Percentiles rank a stretch among this genome's conserved stretches.
phyloP scores from a whole-genome alignment of 2,888 invertebrate genomes.

The Clanis bilineata region DNA sequence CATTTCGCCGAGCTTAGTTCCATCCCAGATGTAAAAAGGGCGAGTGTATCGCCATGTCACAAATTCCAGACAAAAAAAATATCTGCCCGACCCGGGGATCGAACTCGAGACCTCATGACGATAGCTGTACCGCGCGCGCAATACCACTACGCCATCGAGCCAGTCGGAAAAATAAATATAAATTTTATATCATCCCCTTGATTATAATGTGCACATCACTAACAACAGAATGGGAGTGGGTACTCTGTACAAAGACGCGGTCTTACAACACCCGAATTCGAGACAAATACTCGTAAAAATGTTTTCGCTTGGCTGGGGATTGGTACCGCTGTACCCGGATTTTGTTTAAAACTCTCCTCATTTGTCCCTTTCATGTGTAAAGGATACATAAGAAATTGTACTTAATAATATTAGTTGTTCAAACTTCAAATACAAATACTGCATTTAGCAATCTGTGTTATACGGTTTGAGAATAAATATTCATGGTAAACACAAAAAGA shows the following conservation, averaged over 20 bases:
- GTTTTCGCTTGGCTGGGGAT: neutral
- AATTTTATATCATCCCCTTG: neutral
- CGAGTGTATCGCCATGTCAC: too few species aligned
- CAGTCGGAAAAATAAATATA: neutral
- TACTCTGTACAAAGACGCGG: constrained; percentile 6
- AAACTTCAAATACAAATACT: too few species aligned
- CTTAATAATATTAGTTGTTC: neutral
- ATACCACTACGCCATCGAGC: too few species aligned
- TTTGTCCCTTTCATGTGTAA: neutral
- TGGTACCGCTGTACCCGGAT: neutral
- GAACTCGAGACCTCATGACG: too few species aligned
- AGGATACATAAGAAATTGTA: neutral
- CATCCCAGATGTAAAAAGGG: too few species aligned
- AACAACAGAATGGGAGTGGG: neutral
- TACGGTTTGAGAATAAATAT: too few species aligned
- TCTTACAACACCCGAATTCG: constrained; percentile 6
- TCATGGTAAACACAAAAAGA: too few species aligned
- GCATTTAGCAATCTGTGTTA: too few species aligned
- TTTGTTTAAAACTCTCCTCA: neutral
- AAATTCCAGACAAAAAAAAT: too few species aligned
- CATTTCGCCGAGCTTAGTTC: too few species aligned
- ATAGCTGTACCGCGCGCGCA: too few species aligned
- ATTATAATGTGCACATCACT: neutral
- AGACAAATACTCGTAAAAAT: constrained; percentile 10
- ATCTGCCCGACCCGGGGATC: too few species aligned